phyloP scores from a whole-genome alignment of 1,140 invertebrate genomes.

The Planococcus citri region DNA sequence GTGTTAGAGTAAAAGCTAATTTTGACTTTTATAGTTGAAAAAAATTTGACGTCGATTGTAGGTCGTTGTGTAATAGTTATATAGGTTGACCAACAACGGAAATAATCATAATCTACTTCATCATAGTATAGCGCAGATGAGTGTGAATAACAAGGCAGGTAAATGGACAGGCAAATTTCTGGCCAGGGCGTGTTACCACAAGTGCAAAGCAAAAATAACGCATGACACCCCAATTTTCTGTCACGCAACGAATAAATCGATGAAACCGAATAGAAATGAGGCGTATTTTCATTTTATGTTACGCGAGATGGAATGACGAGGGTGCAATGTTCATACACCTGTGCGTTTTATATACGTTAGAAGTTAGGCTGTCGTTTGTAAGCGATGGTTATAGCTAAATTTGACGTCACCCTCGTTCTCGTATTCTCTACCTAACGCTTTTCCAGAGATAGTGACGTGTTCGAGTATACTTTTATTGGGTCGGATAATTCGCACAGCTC shows the following conservation, averaged over 20 bases:
- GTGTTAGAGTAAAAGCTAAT: too few relatives aligned
- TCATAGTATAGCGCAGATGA: too few relatives aligned
- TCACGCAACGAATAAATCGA: background rate
- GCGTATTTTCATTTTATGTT: background rate
- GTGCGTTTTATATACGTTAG: background rate
- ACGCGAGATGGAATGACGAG: background rate
- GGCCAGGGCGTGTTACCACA: background rate
- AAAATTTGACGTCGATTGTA: too few relatives aligned
- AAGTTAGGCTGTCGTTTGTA: background rate
- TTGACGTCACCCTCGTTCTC: background rate
- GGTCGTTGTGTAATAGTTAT: too few relatives aligned
- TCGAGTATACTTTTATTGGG: too few relatives aligned
- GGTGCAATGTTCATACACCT: background rate
- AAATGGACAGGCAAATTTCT: slow-evolving; percentile 3
- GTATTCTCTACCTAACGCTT: too few relatives aligned
- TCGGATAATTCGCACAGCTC: too few relatives aligned
- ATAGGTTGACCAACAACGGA: too few relatives aligned
- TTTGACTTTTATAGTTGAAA: too few relatives aligned
- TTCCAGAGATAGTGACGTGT: too few relatives aligned
- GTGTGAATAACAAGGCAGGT: background rate
- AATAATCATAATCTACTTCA: too few relatives aligned
- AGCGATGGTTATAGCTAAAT: background rate
- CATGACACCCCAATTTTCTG: slow-evolving; percentile 6
- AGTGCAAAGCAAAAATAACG: slow-evolving; percentile 1
- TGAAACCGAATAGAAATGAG: slow-evolving; percentile 2